A percentile compares a stretch with the other conserved stretches of the same genome.
Evolutionary conservation across 2,888 invertebrate genomes (phyloP).

Genomic region (Pteria penguin): DNA sequence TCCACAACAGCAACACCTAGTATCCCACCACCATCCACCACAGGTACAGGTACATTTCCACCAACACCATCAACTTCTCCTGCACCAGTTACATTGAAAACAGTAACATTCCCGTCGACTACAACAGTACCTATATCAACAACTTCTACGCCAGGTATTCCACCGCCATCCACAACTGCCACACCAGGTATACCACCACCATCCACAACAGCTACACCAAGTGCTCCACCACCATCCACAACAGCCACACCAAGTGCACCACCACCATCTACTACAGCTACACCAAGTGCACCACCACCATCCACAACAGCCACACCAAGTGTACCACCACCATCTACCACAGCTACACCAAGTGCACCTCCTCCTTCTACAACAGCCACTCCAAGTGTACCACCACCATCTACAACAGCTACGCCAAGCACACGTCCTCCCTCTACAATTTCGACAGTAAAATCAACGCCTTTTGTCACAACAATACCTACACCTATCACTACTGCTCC

Average conservation of each 20-base stretch:
- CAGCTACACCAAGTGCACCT: neutral
- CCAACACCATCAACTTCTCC: neutral
- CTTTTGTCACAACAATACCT: no score
- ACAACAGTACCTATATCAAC: no score
- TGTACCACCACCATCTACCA: neutral
- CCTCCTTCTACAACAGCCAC: neutral
- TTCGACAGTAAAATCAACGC: no score
- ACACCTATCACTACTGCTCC: no score
- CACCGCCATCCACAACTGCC: neutral
- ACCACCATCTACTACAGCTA: neutral
- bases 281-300: neutral
- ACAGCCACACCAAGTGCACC: neutral
- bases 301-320: neutral
- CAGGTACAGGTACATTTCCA: neutral
- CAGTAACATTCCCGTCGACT: neutral
- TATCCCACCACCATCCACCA: neutral
- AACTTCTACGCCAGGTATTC: neutral
- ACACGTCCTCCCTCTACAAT: no score
- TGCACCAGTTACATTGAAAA: neutral
- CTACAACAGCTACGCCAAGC: neutral
- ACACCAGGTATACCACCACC: neutral
- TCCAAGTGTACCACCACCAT: neutral
- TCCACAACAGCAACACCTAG: no score
- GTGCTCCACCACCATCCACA: neutral
- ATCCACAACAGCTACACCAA: neutral